Conservation (phyloP, 2,113 vertebrate genomes). For the Mesembrinibis cayennensis region DNA sequence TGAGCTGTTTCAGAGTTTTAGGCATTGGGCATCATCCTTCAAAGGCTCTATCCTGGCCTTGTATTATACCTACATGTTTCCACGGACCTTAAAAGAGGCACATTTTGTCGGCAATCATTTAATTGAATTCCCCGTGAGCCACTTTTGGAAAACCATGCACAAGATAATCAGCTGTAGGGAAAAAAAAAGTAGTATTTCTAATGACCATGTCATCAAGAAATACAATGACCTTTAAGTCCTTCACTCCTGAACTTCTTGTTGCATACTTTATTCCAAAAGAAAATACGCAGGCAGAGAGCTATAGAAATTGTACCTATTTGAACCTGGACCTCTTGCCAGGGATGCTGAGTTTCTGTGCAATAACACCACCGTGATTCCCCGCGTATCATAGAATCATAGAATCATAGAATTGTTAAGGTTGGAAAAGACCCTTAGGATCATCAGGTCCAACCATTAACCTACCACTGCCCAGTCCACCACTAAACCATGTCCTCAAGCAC, state of each 20-base stretch:
- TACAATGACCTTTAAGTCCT: slow-evolving; percentile 22
- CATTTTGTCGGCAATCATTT: slow-evolving; percentile 30
- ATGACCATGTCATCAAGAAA: neutral
- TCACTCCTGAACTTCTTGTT: neutral
- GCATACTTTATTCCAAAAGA: neutral
- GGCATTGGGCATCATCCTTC: slow-evolving; percentile 36
- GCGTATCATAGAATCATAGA: no score
- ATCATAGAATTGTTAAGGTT: no score
- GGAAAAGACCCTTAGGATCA: no score
- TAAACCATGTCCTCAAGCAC: no score
- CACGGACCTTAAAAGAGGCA: slow-evolving; percentile 10
- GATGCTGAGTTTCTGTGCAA: neutral
- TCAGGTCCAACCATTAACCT: no score
- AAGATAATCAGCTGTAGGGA: neutral
- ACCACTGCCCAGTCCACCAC: no score
- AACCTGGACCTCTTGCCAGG: neutral
- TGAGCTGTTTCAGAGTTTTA: slow-evolving; percentile 57
- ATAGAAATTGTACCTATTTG: neutral
- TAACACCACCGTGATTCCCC: rapidly evolving
- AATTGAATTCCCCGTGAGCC: slow-evolving; percentile 28
- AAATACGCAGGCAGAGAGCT: neutral
- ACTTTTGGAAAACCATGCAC: slow-evolving; percentile 31
- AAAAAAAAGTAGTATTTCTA: neutral
- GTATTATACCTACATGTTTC: slow-evolving; percentile 20
- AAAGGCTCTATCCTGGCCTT: neutral